Percentiles rank a stretch among this genome's conserved stretches.
phyloP scores from a whole-genome alignment of 1,140 invertebrate species.

The Lepidurus apus region DNA sequence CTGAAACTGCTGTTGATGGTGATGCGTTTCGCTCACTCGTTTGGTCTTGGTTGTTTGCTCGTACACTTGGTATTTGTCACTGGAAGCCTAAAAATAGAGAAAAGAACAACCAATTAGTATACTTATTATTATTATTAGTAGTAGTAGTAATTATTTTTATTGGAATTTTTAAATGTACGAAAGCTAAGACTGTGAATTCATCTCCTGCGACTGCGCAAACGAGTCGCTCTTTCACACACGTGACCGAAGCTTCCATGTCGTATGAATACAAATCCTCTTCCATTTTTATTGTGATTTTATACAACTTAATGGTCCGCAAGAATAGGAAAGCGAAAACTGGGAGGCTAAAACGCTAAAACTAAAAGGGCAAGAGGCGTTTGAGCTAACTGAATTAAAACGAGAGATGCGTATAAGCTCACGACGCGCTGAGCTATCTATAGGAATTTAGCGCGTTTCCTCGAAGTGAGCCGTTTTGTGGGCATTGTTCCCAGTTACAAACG shows the following conservation, averaged over 20 bases:
- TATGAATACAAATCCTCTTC: slow-evolving; percentile 1
- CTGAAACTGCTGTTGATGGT: neutral
- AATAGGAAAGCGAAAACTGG: neutral
- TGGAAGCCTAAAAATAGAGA: slow-evolving; percentile 42
- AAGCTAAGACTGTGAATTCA: neutral
- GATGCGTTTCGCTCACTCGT: slow-evolving; percentile 24
- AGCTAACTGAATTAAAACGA: neutral
- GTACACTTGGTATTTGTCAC: slow-evolving; percentile 40
- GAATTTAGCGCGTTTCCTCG: neutral
- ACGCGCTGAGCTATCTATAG: neutral
- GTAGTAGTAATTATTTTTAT: neutral
- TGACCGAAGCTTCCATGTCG: slow-evolving; percentile 2
- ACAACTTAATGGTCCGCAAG: neutral
- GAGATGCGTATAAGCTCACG: neutral
- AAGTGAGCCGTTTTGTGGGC: neutral
- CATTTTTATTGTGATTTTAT: neutral
- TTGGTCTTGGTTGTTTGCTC: slow-evolving; percentile 39
- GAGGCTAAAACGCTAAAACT: neutral
- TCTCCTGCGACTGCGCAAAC: neutral
- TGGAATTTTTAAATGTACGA: neutral
- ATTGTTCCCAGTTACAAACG: neutral
- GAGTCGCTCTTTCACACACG: neutral
- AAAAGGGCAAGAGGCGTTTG: neutral
- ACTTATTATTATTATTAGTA: neutral
- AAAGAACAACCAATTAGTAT: neutral